Evolutionary conservation across 2,113 vertebrate genomes (phyloP).

Genomic region (Xyliphius kryptos): DNA sequence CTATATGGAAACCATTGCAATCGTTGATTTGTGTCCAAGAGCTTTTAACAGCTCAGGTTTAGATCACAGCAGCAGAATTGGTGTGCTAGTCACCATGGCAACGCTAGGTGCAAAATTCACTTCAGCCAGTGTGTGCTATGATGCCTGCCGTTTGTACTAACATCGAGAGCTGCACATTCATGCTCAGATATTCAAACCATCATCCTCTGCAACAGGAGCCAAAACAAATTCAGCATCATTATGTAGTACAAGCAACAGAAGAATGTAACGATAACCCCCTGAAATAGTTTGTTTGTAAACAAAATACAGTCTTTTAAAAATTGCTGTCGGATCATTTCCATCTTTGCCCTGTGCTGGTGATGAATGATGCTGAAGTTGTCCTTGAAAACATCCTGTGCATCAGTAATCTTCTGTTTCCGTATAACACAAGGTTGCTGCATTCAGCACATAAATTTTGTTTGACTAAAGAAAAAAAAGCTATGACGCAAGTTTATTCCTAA

Average conservation of each 20-base stretch:
- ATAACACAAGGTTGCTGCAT: not conserved
- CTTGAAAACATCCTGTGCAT: constrained; percentile 23
- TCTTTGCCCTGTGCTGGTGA: not conserved
- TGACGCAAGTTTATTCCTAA: too few relatives aligned
- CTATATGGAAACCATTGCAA: constrained; percentile 4
- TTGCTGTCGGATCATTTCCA: not conserved
- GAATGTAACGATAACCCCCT: not conserved
- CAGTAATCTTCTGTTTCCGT: not conserved
- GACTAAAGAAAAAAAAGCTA: too few relatives aligned
- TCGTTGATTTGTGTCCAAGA: constrained; percentile 10
- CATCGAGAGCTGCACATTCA: constrained; percentile 3
- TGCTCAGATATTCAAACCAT: constrained; percentile 11
- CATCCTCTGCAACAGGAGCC: not conserved
- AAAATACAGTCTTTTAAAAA: constrained; percentile 12
- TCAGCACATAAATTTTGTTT: not conserved
- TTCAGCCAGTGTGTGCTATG: constrained; percentile 25
- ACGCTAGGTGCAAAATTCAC: constrained; percentile 37
- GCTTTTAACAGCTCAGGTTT: constrained; percentile 28
- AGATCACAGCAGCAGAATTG: constrained; percentile 8
- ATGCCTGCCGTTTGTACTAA: constrained; percentile 28
- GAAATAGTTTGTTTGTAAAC: constrained; percentile 13
- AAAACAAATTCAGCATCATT: constrained; percentile 5
- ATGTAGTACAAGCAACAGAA: not conserved
- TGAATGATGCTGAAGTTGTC: constrained; percentile 12
- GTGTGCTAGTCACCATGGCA: constrained; percentile 43